Evolutionary conservation across 2,888 invertebrate species (phyloP), one percentile per base, ranked within the genome.

Genomic region (Drosophila subquinaria): DNA sequence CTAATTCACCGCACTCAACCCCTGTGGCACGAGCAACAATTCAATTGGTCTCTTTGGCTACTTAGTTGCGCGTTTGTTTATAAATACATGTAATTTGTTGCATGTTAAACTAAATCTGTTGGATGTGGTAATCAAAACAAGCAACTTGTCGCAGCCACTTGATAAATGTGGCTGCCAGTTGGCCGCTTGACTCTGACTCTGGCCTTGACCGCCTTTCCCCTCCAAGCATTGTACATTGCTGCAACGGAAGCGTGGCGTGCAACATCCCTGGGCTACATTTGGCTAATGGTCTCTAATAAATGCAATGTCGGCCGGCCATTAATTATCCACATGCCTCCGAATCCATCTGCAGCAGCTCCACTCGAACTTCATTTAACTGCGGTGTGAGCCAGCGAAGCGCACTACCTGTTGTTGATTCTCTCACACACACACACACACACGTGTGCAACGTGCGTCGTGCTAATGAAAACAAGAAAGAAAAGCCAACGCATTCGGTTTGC

Each of bases 81-180:
- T 90, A 75, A 75, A 85, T 88, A 82, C 66, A 33, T 71, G 69
- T 38, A 75, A 82, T 79, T 88, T 88, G 90, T 88, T 89, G 69
- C 82, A 81, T 75, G 68, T 65, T 70, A 30, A 20, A 38, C 40
- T 50, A 27, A 48, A 36, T 51, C 48, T 50, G 51, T 62, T 59
- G 45, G 57, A 56, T 74, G 73, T 77, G 88, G 81, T 61, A 82
- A 76, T 82, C 82, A 82, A 70, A 65, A 76, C 67, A 40, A 47
- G 50, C 61, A 51, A 56, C 64, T 86, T 67, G 80, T 86, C 83
- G 65, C 72, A 65, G 57, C 23, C 71, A 36, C 64, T 79, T 81
- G 87, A 89, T 86, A 68, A 83, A 82, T 82, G 73, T 47, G 77
- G 56, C 56, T 53, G 55, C 55, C 86, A 85, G 76, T 72, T 79